A percentile compares a stretch with the other conserved stretches of the same genome.
Evolutionary conservation across 2,113 vertebrate species (phyloP).

Genomic region (Cairina moschata): DNA sequence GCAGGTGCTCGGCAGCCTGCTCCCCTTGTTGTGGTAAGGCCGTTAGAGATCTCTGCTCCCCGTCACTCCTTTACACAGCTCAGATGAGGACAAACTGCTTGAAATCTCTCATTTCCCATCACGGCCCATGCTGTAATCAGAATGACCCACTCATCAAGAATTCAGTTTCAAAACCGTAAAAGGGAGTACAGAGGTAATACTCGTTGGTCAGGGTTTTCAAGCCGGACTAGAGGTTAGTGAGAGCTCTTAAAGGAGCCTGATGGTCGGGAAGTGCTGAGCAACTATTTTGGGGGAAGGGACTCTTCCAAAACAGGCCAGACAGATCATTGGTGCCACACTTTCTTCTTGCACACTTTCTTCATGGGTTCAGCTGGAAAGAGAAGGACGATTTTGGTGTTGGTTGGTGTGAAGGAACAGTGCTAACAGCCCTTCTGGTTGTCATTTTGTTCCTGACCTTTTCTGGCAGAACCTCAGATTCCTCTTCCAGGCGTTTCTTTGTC

Average conservation of each 20-base stretch:
- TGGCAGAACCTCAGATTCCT: not conserved
- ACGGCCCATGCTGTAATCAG: not conserved
- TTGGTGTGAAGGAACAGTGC: not conserved
- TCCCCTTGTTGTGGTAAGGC: not conserved
- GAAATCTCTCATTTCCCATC: not conserved
- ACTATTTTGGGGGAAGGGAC: not conserved
- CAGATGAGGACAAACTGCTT: not conserved
- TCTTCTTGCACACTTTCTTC: not conserved
- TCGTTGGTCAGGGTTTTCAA: not conserved
- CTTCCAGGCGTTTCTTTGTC: constrained; percentile 2
- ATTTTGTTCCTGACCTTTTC: not conserved
- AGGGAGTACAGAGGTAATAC: not conserved
- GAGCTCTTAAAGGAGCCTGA: not conserved
- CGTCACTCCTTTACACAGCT: not conserved
- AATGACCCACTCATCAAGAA: not conserved
- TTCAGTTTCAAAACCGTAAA: not conserved
- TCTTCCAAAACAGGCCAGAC: not conserved
- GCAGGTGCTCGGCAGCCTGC: not conserved
- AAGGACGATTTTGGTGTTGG: not conserved
- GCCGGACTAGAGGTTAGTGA: not conserved
- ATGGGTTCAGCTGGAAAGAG: not conserved
- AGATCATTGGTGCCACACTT: not conserved
- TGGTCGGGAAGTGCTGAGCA: not conserved
- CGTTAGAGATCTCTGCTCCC: not conserved
- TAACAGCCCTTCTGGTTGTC: not conserved